Evolutionary conservation across 2,113 vertebrate species (phyloP).

Genomic region (Lota lota): DNA sequence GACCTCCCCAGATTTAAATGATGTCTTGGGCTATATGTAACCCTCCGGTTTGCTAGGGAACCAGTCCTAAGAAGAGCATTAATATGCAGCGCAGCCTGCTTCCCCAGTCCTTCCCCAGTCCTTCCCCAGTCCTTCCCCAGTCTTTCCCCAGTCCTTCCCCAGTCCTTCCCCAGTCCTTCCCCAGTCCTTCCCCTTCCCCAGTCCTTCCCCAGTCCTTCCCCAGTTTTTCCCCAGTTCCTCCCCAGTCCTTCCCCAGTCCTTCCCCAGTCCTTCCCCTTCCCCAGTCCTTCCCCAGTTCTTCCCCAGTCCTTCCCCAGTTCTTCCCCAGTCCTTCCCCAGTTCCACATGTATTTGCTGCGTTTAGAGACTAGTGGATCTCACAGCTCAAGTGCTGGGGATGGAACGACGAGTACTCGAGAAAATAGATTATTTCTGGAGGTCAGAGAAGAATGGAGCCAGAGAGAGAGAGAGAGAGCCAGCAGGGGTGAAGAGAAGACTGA

Average conservation of each 20-base stretch:
- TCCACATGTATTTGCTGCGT: conserved; percentile 42
- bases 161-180: too few relatives aligned
- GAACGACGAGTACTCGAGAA: conserved; percentile 41
- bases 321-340: conserved; percentile 38
- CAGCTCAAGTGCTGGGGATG: conserved; percentile 44
- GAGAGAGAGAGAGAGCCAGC: conserved; percentile 22
- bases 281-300: conserved; percentile 31
- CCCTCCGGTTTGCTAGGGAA: conserved; percentile 67
- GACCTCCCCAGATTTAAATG: conserved; percentile 77
- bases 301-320: conserved; percentile 27
- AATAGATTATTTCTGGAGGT: conserved; percentile 33
- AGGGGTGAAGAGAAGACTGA: conserved; percentile 11
- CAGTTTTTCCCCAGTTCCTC: too few relatives aligned
- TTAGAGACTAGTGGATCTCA: conserved; percentile 43
- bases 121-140: too few relatives aligned
- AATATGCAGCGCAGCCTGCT: conserved; percentile 65
- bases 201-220: too few relatives aligned
- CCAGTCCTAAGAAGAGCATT: conserved; percentile 58
- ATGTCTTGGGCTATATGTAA: conserved; percentile 72
- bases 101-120: conserved; percentile 36
- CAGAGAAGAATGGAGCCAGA: conserved; percentile 28
- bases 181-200: too few relatives aligned
- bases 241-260: too few relatives aligned
- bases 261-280: too few relatives aligned
- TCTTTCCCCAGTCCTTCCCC: too few relatives aligned